Base-by-base conservation (phyloP, 1,140 invertebrate species). In the Tetramorium alpestre region DNA sequence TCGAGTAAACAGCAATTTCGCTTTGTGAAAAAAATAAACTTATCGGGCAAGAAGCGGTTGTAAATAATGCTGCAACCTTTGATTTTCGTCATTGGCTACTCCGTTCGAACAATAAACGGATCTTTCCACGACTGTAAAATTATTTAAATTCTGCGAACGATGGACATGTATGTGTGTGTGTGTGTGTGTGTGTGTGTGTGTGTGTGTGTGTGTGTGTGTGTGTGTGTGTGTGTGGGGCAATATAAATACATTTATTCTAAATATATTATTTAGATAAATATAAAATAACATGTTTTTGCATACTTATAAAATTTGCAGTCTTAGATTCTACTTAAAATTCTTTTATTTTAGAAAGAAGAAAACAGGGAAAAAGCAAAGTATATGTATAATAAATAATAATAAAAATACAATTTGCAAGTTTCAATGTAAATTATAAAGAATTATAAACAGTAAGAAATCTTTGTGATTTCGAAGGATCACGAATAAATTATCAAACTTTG, bases 31-130 rank as follows among this genome's bases (percentile, higher is more conserved):
- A 78, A 78, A 78, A 65, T 28, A 54, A 33, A 65, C 6, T 65
- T 64, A 49, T 75, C 13, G 28, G 2, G 11, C 33, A 44, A n/a
- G 49, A 28, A 13, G 16, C 38, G n/a, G 0, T 41, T 65, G 33
- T 7, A 82, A 62, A 76, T 85, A 44, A 41, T 4, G 2, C 0
- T 11, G 16, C 22, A 25, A 87, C 81, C 77, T 87, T 75, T 60
- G 87, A 60, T 28, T 70, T 44, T 75, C 28, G 44, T 54, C 25
- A 25, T 47, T 49, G 41, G 18, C 33, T 65, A 41, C 38, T 38
- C 11, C 13, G 8, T 51, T 51, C 60, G 4, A 13, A 81, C 2
- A 28, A 67, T 41, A 4, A 69, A n/a, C 6, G 1, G 18, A 10
- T 1, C 7, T 81, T 56, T 44, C 3, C 38, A 13, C 38, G 44